Evolutionary conservation across 2,113 vertebrate genomes (phyloP).

Genomic region (Nesoenas mayeri): DNA sequence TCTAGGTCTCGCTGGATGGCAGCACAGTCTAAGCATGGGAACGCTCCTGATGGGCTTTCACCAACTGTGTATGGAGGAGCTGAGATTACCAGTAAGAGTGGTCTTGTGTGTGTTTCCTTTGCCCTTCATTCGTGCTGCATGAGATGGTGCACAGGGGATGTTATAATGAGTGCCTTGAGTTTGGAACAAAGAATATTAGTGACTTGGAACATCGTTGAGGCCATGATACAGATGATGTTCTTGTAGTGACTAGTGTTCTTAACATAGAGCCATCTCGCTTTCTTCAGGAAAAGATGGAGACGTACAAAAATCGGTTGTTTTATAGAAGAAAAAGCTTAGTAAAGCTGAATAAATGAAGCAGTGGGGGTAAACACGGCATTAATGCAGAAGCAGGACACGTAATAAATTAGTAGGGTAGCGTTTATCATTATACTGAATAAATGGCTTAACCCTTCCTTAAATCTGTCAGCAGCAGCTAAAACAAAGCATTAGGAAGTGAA

Average conservation of each 20-base stretch:
- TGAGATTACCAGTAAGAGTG: neutral
- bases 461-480: neutral
- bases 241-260: neutral
- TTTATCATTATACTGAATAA: neutral
- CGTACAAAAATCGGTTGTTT: neutral
- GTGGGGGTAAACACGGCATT: neutral
- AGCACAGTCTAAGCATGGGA: neutral
- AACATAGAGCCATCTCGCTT: neutral
- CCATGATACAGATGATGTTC: neutral
- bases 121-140: neutral
- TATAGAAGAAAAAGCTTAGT: neutral
- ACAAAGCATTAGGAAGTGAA: neutral
- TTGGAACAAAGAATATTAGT: neutral
- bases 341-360: neutral
- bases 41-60: neutral
- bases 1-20: too few relatives aligned
- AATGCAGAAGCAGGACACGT: neutral
- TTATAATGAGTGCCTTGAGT: neutral
- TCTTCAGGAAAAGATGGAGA: neutral
- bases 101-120: neutral
- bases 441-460: neutral
- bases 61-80: accelerated
- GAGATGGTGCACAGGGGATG: neutral
- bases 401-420: neutral
- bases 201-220: neutral